A percentile compares a stretch with the other conserved stretches of the same genome.
Conservation (phyloP, 1,140 invertebrate genomes). For the Andrena cerasifolii region DNA sequence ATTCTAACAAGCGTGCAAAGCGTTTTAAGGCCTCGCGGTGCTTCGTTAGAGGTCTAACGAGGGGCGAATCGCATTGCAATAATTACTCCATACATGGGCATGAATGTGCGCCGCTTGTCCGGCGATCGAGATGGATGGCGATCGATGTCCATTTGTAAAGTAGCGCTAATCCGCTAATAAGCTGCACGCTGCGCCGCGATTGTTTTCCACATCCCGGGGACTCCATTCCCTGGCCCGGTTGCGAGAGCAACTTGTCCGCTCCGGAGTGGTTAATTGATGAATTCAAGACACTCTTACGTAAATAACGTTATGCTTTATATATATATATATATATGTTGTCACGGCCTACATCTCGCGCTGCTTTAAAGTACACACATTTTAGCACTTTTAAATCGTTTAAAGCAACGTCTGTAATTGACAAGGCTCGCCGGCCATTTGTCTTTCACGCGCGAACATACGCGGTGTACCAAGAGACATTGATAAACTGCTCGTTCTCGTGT, state of each 20-base stretch:
- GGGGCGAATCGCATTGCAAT: slow-evolving; percentile 66
- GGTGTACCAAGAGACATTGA: too few relatives aligned
- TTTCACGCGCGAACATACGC: too few relatives aligned
- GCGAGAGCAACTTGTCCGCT: neutral
- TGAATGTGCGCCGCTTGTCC: slow-evolving; percentile 35
- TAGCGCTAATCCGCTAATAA: slow-evolving; percentile 49
- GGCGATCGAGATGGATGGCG: slow-evolving; percentile 22
- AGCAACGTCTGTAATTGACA: too few relatives aligned
- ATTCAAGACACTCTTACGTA: slow-evolving; percentile 1
- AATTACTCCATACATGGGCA: slow-evolving; percentile 68
- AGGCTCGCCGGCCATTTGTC: too few relatives aligned
- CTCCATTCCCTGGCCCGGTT: neutral
- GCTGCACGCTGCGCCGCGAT: slow-evolving; percentile 26
- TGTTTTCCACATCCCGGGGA: slow-evolving; percentile 17
- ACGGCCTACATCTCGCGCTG: too few relatives aligned
- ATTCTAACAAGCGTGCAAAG: slow-evolving; percentile 55
- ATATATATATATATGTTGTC: too few relatives aligned
- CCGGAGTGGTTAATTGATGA: neutral
- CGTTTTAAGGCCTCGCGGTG: slow-evolving; percentile 26
- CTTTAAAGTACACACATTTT: too few relatives aligned
- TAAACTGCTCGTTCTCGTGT: too few relatives aligned
- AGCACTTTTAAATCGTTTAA: too few relatives aligned
- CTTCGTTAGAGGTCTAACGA: slow-evolving; percentile 62
- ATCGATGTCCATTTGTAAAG: slow-evolving; percentile 56
- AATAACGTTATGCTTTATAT: neutral